Evolutionary conservation across 2,797 vertebrate species (phyloP).

Genomic region (Myoxocephalus aenaeus): DNA sequence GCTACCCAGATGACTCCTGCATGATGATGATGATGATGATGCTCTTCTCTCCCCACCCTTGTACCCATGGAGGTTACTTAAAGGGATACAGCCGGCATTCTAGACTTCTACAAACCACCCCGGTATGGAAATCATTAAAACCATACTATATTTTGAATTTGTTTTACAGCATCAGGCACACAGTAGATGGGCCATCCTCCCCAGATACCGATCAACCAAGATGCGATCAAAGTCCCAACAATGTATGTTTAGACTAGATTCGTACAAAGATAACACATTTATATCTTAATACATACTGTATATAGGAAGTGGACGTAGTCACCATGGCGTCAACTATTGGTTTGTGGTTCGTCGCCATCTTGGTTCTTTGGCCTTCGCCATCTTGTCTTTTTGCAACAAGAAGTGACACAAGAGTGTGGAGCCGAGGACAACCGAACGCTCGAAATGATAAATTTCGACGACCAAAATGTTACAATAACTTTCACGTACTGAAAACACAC

Average conservation of each 20-base stretch:
- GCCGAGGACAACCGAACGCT: too few species aligned
- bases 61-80: slow-evolving; percentile 54
- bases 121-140: slow-evolving; percentile 8
- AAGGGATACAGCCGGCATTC: slow-evolving; percentile 52
- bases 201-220: background rate
- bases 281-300: background rate
- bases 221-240: background rate
- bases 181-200: background rate
- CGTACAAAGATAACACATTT: background rate
- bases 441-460: background rate
- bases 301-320: too few species aligned
- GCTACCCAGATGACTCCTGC: slow-evolving; percentile 92
- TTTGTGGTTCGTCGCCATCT: too few species aligned
- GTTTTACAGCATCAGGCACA: background rate
- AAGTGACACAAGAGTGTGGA: too few species aligned
- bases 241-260: background rate
- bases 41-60: slow-evolving; percentile 51
- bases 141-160: background rate
- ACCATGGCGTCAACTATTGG: background rate
- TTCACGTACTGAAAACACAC: background rate
- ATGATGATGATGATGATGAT: slow-evolving; percentile 90
- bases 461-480: background rate
- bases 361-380: too few species aligned
- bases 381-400: too few species aligned
- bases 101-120: background rate